Evolutionary conservation across 2,797 vertebrate genomes (phyloP).

Genomic region (Aulostomus chinensis): DNA sequence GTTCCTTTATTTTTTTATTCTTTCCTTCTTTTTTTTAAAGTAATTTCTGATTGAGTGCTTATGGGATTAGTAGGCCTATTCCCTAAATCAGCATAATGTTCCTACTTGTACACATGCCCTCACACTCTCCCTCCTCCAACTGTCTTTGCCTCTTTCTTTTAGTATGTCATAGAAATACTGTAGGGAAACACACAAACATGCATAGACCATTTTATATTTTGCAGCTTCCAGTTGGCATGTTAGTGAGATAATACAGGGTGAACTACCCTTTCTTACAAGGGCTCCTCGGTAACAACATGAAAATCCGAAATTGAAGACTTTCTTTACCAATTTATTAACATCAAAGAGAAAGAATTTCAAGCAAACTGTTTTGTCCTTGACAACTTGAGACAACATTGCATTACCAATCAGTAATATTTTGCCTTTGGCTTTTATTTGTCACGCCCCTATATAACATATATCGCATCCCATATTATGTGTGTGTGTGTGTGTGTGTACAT

Average conservation of each 20-base stretch:
- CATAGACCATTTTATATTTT: slow-evolving; percentile 1
- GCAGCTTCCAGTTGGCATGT: slow-evolving; percentile 40
- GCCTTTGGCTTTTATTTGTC: slow-evolving; percentile 18
- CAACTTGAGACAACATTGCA: slow-evolving; percentile 30
- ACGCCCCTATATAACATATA: too few species aligned
- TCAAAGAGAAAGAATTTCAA: slow-evolving; percentile 42
- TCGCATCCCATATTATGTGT: too few species aligned
- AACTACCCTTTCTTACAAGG: slow-evolving; percentile 18
- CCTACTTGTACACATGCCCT: slow-evolving; percentile 28
- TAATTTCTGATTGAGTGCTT: slow-evolving; percentile 50
- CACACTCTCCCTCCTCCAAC: slow-evolving; percentile 8
- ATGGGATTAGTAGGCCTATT: slow-evolving; percentile 54
- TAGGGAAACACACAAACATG: slow-evolving; percentile 2
- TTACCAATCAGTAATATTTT: slow-evolving; percentile 37
- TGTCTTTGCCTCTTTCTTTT: slow-evolving; percentile 1
- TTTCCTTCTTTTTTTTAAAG: slow-evolving; percentile 27
- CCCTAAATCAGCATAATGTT: slow-evolving; percentile 54
- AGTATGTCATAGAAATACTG: background rate
- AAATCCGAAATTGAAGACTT: slow-evolving; percentile 34
- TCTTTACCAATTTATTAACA: slow-evolving; percentile 48
- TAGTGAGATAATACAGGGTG: slow-evolving; percentile 32
- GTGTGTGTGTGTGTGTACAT: too few species aligned
- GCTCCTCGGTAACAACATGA: slow-evolving; percentile 21
- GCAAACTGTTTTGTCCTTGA: slow-evolving; percentile 32
- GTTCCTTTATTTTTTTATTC: slow-evolving; percentile 29